Evolutionary conservation across 1,140 invertebrate genomes (phyloP).

Genomic region (Polypedilum vanderplanki): DNA sequence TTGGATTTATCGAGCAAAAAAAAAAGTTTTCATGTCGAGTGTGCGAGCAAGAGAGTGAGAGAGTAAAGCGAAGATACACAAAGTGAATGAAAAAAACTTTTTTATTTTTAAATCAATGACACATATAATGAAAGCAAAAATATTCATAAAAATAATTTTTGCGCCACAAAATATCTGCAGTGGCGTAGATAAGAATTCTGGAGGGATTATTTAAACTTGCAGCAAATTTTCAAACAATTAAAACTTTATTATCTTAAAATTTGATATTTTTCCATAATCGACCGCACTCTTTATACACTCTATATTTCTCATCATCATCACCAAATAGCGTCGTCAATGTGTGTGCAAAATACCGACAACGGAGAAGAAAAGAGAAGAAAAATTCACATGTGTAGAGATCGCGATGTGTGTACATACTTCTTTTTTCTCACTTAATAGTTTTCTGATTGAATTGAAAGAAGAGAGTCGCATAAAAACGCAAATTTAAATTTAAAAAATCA

Average conservation of each 20-base stretch:
- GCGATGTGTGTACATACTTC: neutral
- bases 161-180: neutral
- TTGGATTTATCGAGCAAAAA: no score
- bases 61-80: neutral
- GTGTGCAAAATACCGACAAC: neutral
- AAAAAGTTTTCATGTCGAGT: no score
- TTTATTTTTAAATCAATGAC: conserved; percentile 25
- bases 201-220: no score
- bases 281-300: neutral
- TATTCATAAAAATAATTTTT: conserved; percentile 4
- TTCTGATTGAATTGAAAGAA: conserved; percentile 13
- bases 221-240: no score
- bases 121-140: conserved; percentile 24
- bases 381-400: neutral
- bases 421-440: neutral
- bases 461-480: neutral
- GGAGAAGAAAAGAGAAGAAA: no score
- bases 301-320: neutral
- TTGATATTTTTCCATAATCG: no score
- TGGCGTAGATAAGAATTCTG: neutral
- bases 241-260: no score
- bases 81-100: conserved; percentile 21
- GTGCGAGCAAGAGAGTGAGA: neutral
- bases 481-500: no score
- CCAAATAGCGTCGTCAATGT: neutral